Evolutionary conservation across 2,797 vertebrate genomes (phyloP).

Genomic region (Monodelphis domestica): DNA sequence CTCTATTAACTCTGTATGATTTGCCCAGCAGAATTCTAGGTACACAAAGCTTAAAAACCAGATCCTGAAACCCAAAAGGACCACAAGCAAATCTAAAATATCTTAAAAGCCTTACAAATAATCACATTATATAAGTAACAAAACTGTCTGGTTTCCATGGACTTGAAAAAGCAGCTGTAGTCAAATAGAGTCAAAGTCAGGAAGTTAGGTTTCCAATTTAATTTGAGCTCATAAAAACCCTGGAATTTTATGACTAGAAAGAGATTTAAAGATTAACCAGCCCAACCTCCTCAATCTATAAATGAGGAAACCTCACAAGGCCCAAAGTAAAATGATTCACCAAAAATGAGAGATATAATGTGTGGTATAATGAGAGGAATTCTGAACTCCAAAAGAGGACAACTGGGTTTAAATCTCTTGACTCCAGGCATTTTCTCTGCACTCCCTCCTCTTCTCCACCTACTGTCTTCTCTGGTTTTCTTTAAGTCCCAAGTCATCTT

Average conservation of each 20-base stretch:
- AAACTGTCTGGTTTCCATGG: neutral
- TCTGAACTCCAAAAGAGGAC: too few species aligned
- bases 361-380: neutral
- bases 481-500: neutral
- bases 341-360: too few species aligned
- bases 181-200: neutral
- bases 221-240: neutral
- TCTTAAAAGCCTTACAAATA: neutral
- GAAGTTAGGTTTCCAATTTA: constrained; percentile 16
- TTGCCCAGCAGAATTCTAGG: neutral
- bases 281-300: neutral
- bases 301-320: neutral
- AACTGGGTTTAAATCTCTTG: neutral
- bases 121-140: neutral
- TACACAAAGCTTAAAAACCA: neutral
- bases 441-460: neutral
- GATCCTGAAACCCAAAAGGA: neutral
- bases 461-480: neutral
- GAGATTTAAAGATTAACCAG: neutral
- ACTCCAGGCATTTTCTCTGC: neutral
- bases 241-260: neutral
- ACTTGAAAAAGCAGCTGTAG: neutral
- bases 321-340: neutral
- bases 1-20: neutral
- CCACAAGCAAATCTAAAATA: neutral